Conservation (phyloP, 2,113 vertebrate genomes). For the Bubo blakistoni region DNA sequence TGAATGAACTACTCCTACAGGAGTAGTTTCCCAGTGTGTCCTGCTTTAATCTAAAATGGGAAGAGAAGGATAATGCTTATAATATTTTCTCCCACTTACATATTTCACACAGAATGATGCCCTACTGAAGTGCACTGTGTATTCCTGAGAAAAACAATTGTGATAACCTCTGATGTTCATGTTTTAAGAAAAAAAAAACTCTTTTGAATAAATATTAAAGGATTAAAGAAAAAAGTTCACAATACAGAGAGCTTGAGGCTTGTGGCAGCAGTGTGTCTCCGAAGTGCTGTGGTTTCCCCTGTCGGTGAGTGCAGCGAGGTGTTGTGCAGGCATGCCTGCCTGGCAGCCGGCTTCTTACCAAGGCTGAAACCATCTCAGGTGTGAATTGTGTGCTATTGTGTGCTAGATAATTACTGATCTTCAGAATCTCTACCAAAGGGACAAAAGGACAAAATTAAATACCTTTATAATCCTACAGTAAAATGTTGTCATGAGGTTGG, state of each 20-base stretch:
- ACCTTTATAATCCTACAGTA: not conserved
- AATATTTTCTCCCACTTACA: not conserved
- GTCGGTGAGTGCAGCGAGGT: not conserved
- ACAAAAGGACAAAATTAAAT: not conserved
- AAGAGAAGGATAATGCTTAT: not conserved
- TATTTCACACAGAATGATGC: not conserved
- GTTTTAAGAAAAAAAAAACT: not conserved
- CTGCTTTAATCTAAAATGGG: not conserved
- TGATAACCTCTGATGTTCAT: not conserved
- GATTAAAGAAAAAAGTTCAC: not conserved
- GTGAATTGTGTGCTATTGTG: not conserved
- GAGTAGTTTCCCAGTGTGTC: not conserved
- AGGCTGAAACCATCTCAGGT: not conserved
- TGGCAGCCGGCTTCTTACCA: accelerated
- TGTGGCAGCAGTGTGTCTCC: not conserved
- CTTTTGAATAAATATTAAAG: not conserved
- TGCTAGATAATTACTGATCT: not conserved
- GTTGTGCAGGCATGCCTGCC: not conserved
- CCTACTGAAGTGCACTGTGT: not conserved
- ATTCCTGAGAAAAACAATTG: not conserved
- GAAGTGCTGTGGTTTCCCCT: accelerated
- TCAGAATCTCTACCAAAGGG: not conserved
- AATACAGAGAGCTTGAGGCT: not conserved
- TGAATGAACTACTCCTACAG: not conserved
- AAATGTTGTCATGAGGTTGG: not conserved